Conservation (phyloP, 2,888 invertebrate genomes). For the Chymomyza caudatula region DNA sequence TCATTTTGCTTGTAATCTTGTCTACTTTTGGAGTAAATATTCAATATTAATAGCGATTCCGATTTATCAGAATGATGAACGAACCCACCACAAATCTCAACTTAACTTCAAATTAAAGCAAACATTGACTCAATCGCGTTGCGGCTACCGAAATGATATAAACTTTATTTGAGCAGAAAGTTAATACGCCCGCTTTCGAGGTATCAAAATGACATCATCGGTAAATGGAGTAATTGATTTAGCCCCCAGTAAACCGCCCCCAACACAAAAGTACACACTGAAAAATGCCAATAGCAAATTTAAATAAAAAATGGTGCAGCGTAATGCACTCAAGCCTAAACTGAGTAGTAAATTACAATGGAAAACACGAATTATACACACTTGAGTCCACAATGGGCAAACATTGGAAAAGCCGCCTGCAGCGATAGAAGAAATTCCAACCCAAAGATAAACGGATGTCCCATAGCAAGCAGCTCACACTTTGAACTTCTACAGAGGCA, state of each 20-base stretch:
- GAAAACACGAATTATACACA: slow-evolving; percentile 52
- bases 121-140: no score
- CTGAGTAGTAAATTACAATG: slow-evolving; percentile 42
- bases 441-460: neutral
- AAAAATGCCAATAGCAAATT: slow-evolving; percentile 35
- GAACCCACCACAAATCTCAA: no score
- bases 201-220: slow-evolving; percentile 53
- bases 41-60: no score
- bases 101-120: no score
- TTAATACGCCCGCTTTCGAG: neutral
- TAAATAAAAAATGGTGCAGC: slow-evolving; percentile 52
- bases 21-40: no score
- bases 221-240: slow-evolving; percentile 43
- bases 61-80: no score
- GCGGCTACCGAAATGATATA: no score
- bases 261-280: slow-evolving; percentile 2
- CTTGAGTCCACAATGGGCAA: slow-evolving; percentile 39
- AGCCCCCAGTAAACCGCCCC: slow-evolving; percentile 14
- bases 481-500: neutral
- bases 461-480: slow-evolving; percentile 21
- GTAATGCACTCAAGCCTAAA: slow-evolving; percentile 45
- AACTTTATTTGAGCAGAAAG: no score
- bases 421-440: slow-evolving; percentile 5
- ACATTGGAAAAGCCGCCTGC: slow-evolving; percentile 26
- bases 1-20: no score